phyloP scores from a whole-genome alignment of 2,888 invertebrate species.

The Agriotes lineatus region DNA sequence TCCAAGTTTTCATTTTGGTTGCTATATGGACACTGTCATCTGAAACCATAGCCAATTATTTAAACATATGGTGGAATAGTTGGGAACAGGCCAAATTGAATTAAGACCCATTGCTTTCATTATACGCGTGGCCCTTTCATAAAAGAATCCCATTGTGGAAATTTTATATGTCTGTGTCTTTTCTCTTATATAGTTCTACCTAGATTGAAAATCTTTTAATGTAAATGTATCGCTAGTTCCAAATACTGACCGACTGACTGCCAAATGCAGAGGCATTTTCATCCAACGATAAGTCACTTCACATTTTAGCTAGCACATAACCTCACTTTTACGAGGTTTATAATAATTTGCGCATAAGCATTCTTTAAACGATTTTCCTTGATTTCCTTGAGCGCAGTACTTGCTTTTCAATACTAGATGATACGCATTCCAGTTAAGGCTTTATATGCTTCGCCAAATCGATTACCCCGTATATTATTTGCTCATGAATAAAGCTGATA shows the following conservation, averaged over 20 bases:
- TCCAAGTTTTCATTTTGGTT: conserved; percentile 40
- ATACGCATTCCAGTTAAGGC: too few species aligned
- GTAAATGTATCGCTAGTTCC: conserved; percentile 53
- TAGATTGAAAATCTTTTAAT: conserved; percentile 42
- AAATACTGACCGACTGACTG: conserved; percentile 48
- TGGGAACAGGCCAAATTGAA: conserved; percentile 39
- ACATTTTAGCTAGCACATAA: too few species aligned
- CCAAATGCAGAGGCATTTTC: conserved; percentile 41
- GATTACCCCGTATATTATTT: too few species aligned
- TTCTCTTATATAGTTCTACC: conserved; percentile 47
- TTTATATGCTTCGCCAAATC: too few species aligned
- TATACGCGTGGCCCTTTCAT: too few species aligned
- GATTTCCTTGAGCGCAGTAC: too few species aligned
- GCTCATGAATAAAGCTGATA: too few species aligned
- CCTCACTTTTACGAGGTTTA: too few species aligned
- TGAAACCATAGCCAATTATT: conserved; percentile 30
- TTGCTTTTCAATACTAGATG: too few species aligned
- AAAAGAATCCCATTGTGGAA: conserved; percentile 48
- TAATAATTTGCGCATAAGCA: too few species aligned
- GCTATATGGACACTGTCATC: conserved; percentile 35
- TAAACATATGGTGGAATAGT: not conserved
- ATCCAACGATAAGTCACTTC: conserved; percentile 44
- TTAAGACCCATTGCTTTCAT: conserved; percentile 50
- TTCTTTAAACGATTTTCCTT: too few species aligned
- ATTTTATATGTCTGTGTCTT: conserved; percentile 44